Base-by-base conservation (phyloP, 2,888 invertebrate genomes). In the Therioaphis trifolii region DNA sequence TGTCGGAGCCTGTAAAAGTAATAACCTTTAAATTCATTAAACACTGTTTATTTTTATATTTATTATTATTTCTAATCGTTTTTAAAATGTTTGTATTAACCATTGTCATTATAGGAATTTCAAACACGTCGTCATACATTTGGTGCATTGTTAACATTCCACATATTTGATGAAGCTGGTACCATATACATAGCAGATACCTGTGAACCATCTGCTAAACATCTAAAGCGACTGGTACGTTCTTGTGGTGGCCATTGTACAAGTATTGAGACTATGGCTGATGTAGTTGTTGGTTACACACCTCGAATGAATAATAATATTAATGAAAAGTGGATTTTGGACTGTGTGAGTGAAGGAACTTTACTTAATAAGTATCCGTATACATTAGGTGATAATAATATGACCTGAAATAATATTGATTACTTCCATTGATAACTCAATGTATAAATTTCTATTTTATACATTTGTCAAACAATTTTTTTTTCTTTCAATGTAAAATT, bases 81-180 rank as follows among this genome's bases (percentile, higher is more conserved):
- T 21, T 11, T 7, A 21, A 4, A n/a, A 27, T 69, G 4, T 68
- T 52, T 7, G 43, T 0, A 27, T 21, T 71, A 24, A 72, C 49
- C 85, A 76, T 87, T 69, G 86, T 85, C 86, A 79, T 87, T 88
- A 24, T 86, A 93, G 92, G 90, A 91, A 88, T 91, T 92, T 87
- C 91, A 93, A 1, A 88, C 90, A 7, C 91, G 93, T 87, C 89
- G 91, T 15, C 91, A 92, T 87, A 90, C 92, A 4, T 92, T 93
- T 87, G 93, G 92, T 15, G 87, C 88, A 24, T 79, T 63, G 4
- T 92, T 90, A 86, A 89, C 90, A n/a, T 90, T 92, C 86, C 91
- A 92, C 86, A 88, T 93, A 12, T 93, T 93, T 86, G 87, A 89
- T 21, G 88, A 90, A 71, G 90, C 91, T 86, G 92, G 92, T 12